A percentile compares a stretch with the other conserved stretches of the same genome.
Evolutionary conservation across 2,113 vertebrate species (phyloP).

Genomic region (Daphoenositta chrysoptera): DNA sequence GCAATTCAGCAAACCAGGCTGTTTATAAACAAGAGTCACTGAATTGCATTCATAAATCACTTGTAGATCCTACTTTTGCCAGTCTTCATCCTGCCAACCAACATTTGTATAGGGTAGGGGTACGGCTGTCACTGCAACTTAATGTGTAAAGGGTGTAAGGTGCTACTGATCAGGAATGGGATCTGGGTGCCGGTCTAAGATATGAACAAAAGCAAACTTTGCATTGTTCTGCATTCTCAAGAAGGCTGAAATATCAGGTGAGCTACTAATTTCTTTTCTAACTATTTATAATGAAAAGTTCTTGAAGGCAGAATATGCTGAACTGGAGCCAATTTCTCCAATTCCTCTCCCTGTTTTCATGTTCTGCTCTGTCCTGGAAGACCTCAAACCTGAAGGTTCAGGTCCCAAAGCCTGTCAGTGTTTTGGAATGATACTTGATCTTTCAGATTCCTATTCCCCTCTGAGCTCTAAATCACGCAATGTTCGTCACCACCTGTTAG

Average conservation of each 20-base stretch:
- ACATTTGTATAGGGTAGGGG: neutral
- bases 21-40: neutral
- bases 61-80: neutral
- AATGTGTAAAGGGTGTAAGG: neutral
- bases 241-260: neutral
- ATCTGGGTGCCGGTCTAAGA: neutral
- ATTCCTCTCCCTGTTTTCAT: neutral
- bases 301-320: neutral
- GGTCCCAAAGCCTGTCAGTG: neutral
- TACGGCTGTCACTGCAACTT: neutral
- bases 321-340: neutral
- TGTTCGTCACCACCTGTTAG: slow-evolving; percentile 12
- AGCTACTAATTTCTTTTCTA: neutral
- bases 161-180: neutral
- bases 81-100: neutral
- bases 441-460: slow-evolving; percentile 2
- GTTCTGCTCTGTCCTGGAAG: neutral
- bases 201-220: neutral
- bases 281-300: neutral
- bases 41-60: neutral
- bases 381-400: neutral
- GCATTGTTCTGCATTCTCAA: neutral
- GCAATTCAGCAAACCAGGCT: neutral
- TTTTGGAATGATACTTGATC: slow-evolving; percentile 55
- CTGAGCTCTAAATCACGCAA: neutral